phyloP scores from a whole-genome alignment of 2,888 invertebrate genomes.

The Drosophila lutescens region DNA sequence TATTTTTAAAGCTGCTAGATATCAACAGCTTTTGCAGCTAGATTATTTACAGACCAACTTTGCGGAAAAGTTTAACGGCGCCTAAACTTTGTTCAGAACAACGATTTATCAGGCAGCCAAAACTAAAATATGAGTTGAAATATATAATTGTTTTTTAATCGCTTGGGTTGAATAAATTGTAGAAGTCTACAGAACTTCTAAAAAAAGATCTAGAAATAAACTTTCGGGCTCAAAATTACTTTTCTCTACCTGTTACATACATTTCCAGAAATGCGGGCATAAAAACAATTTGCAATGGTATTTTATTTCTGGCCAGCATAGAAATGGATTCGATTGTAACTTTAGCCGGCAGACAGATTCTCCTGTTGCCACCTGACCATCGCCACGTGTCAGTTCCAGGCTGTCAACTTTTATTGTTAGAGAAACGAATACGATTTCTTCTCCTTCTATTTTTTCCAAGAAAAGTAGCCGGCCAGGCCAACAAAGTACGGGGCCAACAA shows the following conservation, averaged over 20 bases:
- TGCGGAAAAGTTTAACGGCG: background rate
- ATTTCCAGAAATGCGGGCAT: background rate
- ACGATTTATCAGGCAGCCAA: background rate
- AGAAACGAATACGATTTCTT: slow-evolving; percentile 36
- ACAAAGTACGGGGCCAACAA: slow-evolving; percentile 46
- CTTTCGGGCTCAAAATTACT: too few relatives aligned
- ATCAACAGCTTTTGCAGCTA: slow-evolving; percentile 5
- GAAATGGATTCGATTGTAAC: background rate
- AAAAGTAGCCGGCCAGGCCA: slow-evolving; percentile 7
- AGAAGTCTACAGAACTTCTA: too few relatives aligned
- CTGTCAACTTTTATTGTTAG: slow-evolving; percentile 64
- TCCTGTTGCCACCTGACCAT: slow-evolving; percentile 6
- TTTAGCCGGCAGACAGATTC: slow-evolving; percentile 5
- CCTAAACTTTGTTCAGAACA: background rate
- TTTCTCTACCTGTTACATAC: background rate
- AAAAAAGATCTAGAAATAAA: too few relatives aligned
- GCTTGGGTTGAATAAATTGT: background rate
- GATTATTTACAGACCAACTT: slow-evolving; percentile 1
- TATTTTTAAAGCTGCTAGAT: slow-evolving; percentile 14
- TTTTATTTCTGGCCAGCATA: background rate
- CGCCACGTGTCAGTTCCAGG: slow-evolving; percentile 30
- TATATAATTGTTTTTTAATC: background rate
- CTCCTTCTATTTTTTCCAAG: background rate
- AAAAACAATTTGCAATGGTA: background rate
- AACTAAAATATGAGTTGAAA: background rate